Conservation (phyloP, 2,113 vertebrate genomes). For the Cryptoleucopteryx plumbea region DNA sequence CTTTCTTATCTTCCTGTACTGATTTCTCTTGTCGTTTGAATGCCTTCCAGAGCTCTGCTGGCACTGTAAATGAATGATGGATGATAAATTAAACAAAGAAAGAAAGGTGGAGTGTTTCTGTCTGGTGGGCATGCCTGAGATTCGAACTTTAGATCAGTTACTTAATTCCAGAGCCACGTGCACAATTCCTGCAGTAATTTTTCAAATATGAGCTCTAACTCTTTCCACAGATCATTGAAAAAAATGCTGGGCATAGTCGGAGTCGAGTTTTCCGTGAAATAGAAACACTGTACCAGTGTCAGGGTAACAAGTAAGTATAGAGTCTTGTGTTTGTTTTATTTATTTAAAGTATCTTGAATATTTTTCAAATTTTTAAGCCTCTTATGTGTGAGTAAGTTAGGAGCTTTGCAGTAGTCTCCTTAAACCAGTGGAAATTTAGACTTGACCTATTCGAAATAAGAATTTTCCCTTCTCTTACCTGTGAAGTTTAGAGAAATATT, state of each 20-base stretch:
- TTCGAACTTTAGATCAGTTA: not conserved
- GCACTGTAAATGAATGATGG: not conserved
- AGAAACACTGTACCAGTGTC: slow-evolving; percentile 96
- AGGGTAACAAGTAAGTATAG: slow-evolving; percentile 88
- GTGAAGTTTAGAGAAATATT: not conserved
- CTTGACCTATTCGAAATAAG: not conserved
- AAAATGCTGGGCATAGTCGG: slow-evolving; percentile 89
- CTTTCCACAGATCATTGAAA: slow-evolving; percentile 88
- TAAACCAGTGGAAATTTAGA: not conserved
- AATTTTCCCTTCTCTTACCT: not conserved
- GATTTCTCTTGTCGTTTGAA: not conserved
- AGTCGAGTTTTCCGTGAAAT: slow-evolving; percentile 94
- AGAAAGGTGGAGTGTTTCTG: not conserved
- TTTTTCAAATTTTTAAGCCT: not conserved
- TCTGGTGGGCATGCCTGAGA: not conserved
- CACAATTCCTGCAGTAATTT: not conserved
- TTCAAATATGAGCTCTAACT: not conserved
- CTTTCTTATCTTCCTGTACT: not conserved
- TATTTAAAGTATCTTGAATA: not conserved
- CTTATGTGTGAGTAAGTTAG: not conserved
- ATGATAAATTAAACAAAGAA: not conserved
- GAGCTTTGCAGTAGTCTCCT: not conserved
- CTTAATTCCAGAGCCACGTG: not conserved
- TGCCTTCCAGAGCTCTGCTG: not conserved
- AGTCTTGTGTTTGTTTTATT: not conserved